These are phyloP conservation scores for Sebastes nivosus DNA, from an alignment of 2,797 vertebrate genomes.

Conservation along the genomic window DNA sequence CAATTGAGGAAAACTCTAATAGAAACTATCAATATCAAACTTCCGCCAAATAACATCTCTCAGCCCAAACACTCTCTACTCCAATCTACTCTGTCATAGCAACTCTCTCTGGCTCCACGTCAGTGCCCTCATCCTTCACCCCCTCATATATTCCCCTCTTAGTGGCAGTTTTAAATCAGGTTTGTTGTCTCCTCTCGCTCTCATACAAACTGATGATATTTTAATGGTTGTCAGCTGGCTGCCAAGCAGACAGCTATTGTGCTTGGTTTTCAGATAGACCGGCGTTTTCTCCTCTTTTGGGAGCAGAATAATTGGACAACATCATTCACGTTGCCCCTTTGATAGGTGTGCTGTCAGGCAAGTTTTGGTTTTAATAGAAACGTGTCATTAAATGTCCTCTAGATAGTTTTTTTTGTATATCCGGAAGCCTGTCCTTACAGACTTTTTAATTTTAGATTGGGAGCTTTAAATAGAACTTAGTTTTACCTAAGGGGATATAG, in stretches of 20 bases:
- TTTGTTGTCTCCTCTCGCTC: not conserved
- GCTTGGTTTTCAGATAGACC: not conserved
- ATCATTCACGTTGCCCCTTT: slow-evolving; percentile 1
- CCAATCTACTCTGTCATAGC: not conserved
- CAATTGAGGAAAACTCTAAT: not conserved
- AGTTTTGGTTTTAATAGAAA: slow-evolving; percentile 31
- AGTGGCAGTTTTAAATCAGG: not conserved
- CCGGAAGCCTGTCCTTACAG: not conserved
- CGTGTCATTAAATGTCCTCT: slow-evolving; percentile 5
- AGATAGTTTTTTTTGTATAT: not conserved
- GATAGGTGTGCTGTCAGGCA: slow-evolving; percentile 1
- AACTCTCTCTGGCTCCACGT: not conserved
- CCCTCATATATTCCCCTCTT: not conserved
- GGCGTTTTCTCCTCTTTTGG: not conserved
- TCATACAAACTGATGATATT: slow-evolving; percentile 3
- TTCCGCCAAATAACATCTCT: not conserved
- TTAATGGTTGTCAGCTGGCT: slow-evolving; percentile 3
- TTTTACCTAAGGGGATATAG: not conserved
- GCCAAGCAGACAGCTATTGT: not conserved
- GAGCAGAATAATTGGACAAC: slow-evolving; percentile 10
- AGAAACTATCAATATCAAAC: not conserved
- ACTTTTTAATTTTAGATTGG: not conserved
- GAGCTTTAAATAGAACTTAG: not conserved
- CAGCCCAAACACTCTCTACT: not conserved
- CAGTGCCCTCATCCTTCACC: not conserved